Evolutionary conservation across 2,113 vertebrate species (phyloP), one percentile per base, ranked within the genome.

Genomic region (Anhinga anhinga): DNA sequence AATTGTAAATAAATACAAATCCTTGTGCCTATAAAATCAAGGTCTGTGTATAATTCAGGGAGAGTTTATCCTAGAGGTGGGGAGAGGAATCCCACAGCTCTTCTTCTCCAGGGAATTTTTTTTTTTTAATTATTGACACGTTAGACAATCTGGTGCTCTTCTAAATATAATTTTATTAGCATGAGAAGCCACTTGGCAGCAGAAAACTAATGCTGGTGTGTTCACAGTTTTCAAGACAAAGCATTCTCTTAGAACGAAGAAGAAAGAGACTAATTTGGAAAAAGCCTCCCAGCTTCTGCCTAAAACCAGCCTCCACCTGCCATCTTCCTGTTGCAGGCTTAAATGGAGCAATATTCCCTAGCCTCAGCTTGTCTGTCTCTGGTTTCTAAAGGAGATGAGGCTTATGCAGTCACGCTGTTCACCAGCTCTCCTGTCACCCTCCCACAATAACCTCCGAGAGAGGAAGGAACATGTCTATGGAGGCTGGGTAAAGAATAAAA

Each of bases 151-250:
- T 94, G 94, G n/a, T 40, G 3, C 59, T 91, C 80, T 86, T 94
- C 94, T 96, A 96, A 96, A 97, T 88, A 94, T 88, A 95, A 52
- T 90, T 96, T 96, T 97, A 96, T 96, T 96, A 96, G 42, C 94
- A 94, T 95, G 47, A 94, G 59, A 94, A 96, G n/a, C 9, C 79
- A 82, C 70, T 95, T 88, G 82, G 58, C 95, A 95, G 82, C 71
- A 88, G 87, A 49, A 90, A 93, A 53, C 32, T 82, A 92, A 93
- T 38, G 45, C 87, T 90, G 36, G 74, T 40, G 49, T 88, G 47
- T 62, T 96, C 78, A 80, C 90, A 96, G 85, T 23, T 96, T 94
- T 58, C 71, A 88, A 96, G 82, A 93, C 93, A 94, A 96, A 96
- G 87, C 27, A 5, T 95, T 96, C 95, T 72, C 82, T 76, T 45